Evolutionary conservation across 2,113 vertebrate species (phyloP), one percentile per base, ranked within the genome.

Genomic region (Lethenteron camtschaticum): DNA sequence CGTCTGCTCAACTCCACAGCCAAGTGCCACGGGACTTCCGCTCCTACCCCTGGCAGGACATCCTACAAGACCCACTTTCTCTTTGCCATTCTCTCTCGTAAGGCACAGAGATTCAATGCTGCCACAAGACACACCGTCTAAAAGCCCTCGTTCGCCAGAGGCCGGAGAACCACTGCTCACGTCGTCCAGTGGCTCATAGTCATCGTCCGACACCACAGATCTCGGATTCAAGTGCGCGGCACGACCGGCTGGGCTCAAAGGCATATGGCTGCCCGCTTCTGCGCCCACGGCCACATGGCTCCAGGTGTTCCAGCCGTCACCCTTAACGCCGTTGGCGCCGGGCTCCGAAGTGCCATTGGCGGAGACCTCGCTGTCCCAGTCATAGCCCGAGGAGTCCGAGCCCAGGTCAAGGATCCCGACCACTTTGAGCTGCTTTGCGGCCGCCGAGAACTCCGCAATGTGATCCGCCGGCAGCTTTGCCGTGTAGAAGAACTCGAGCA

Each of bases 381-480:
- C 73, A 41, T 58, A 71, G 14, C 68, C 69, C 55, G 63, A 18
- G 24, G 11, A 70, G 57, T 73, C 70, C 11, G 70, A 59, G 58
- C 73, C 70, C 57, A 69, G 57, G 10, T 69, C 73, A 18, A 70
- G 70, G 9, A 72, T 72, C 3, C 73, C 68, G 11, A 57, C 69
- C 12, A 73, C 74, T 59, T 74, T 72, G 11, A 74, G 55, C 12
- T 70, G 68, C 16, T 73, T 72, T 9, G 72, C 74, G 58, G 74
- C 74, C 16, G 71, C 71, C 57, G 73, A 71, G 58, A 74, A 74
- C 56, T 74, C 72, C 55, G 68, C 69, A 5, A 73, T 72, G 56
- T 74, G 74, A 73, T 72, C 73, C 14, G 68, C 70, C 12, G 73
- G 74, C n/a, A 74, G 71, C 70, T 74, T 68, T 58, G 71, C 73